Conservation (phyloP, 2,888 invertebrate species). For the Incurvaria masculella region DNA sequence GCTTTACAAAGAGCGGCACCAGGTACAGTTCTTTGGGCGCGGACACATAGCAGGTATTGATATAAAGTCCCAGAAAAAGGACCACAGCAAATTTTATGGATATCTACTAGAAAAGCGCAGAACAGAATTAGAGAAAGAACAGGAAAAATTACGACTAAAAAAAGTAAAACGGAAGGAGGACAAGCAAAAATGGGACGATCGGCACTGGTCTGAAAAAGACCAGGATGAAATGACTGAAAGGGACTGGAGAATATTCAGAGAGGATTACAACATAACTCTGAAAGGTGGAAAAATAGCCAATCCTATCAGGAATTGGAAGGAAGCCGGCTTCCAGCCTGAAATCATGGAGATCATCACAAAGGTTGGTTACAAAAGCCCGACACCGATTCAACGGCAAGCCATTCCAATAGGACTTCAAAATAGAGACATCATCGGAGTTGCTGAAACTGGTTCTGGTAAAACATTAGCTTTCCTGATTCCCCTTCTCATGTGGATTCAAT, state of each 20-base stretch:
- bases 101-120: conserved; percentile 91
- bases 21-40: conserved; percentile 96
- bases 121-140: conserved; percentile 95
- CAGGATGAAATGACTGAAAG: conserved; percentile 96
- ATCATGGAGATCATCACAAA: conserved; percentile 91
- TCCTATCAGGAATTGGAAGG: conserved; percentile 94
- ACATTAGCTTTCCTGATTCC: conserved; percentile 98
- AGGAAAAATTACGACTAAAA: conserved; percentile 89
- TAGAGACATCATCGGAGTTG: conserved; percentile 97
- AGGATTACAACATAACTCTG: conserved; percentile 98
- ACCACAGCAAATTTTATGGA: conserved; percentile 96
- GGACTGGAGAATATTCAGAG: conserved; percentile 99
- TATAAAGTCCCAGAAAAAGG: conserved; percentile 92
- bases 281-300: conserved; percentile 97
- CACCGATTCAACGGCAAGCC: conserved; percentile 98
- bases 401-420: conserved; percentile 97
- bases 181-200: conserved; percentile 98
- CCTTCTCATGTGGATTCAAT: conserved; percentile 95
- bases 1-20: conserved; percentile 94
- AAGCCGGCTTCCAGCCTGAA: conserved; percentile 86
- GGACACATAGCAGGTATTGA: conserved; percentile 98
- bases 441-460: conserved; percentile 99
- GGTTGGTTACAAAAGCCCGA: conserved; percentile 97
- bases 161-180: conserved; percentile 95
- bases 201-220: conserved; percentile 98